These are phyloP conservation scores for Pterobdella sp. DNA, from an alignment of 2,888 invertebrate species.

Conservation along the genomic window DNA sequence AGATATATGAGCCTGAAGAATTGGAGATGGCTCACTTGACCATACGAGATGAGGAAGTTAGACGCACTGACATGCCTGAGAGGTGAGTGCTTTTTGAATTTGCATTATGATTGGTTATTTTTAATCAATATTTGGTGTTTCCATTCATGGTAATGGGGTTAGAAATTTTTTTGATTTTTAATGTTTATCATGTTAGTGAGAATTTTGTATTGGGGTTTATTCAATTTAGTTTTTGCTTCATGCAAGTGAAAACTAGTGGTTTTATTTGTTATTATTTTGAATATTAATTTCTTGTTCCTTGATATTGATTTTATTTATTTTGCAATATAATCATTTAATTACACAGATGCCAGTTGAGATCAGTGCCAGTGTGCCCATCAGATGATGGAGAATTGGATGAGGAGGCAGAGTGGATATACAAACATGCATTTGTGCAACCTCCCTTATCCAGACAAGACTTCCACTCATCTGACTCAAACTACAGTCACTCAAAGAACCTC, in stretches of 20 bases:
- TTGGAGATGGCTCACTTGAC: conserved; percentile 91
- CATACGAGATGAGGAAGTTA: conserved; percentile 76
- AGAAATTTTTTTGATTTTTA: no score
- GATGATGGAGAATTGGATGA: conserved; percentile 69
- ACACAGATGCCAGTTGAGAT: conserved; percentile 62
- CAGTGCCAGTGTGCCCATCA: conserved; percentile 70
- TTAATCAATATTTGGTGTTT: no score
- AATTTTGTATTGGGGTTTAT: no score
- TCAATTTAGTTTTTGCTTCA: no score
- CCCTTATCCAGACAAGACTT: conserved; percentile 26
- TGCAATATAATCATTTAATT: no score
- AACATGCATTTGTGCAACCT: conserved; percentile 34
- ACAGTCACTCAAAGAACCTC: conserved; percentile 35
- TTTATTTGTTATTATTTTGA: no score
- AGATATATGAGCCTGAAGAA: conserved; percentile 87
- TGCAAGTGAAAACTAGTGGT: no score
- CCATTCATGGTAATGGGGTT: no score
- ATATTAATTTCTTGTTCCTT: no score
- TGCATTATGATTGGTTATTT: no score
- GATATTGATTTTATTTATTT: no score
- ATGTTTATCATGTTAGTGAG: no score
- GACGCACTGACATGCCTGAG: conserved; percentile 55
- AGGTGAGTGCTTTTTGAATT: conserved; percentile 42
- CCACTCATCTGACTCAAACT: not conserved
- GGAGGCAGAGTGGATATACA: conserved; percentile 95